Conservation (phyloP, 2,888 invertebrate species). For the Dichetophora obliterata region DNA sequence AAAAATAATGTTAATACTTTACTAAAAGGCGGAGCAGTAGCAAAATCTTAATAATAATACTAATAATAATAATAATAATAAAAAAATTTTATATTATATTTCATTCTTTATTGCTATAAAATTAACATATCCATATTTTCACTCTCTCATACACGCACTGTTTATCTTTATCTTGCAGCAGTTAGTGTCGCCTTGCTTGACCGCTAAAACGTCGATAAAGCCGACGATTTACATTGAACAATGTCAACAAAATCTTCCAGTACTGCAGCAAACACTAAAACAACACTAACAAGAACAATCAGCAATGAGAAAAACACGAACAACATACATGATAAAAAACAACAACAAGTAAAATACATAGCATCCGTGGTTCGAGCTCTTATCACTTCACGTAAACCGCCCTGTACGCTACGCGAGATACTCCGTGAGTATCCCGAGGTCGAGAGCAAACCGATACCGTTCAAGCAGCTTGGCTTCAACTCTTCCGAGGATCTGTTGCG, state of each 20-base stretch:
- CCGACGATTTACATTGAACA: slow-evolving; percentile 5
- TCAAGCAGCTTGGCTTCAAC: slow-evolving; percentile 73
- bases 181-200: background rate
- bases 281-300: slow-evolving; percentile 1
- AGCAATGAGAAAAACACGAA: background rate
- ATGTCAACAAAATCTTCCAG: slow-evolving; percentile 27
- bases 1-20: too few species aligned
- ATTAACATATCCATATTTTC: background rate
- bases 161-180: background rate
- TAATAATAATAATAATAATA: too few species aligned
- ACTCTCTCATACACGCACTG: background rate
- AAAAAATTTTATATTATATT: background rate
- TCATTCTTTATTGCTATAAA: background rate
- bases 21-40: too few species aligned
- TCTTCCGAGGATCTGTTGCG: slow-evolving; percentile 75
- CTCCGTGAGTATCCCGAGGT: slow-evolving; percentile 76
- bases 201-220: slow-evolving; percentile 23
- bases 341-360: slow-evolving; percentile 56
- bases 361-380: slow-evolving; percentile 62
- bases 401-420: slow-evolving; percentile 60
- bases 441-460: slow-evolving; percentile 77
- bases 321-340: slow-evolving; percentile 43
- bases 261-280: slow-evolving; percentile 15
- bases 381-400: slow-evolving; percentile 63
- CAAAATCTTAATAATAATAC: too few species aligned